Base-by-base conservation (phyloP, 2,113 vertebrate genomes). In the Coregonus clupeaformis region DNA sequence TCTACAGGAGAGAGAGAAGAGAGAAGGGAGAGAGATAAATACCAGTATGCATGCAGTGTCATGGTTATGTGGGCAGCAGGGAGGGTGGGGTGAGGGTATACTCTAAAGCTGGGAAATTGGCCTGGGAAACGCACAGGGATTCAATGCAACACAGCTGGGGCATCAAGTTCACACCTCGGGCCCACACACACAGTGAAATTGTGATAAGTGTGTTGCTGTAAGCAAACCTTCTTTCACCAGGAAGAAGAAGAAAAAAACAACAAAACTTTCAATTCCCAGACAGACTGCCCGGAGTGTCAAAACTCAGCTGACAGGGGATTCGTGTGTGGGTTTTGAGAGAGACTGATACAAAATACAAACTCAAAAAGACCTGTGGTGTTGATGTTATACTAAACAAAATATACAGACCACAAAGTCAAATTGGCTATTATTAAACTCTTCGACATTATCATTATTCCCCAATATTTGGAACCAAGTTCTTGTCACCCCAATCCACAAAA, bases 101-200 rank as follows among this genome's bases (percentile, higher is more conserved):
- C 49, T 18, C 24, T 80, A 60, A 86, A 88, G 81, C 89, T 91
- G 85, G 86, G 89, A 92, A 91, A 90, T 55, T 45, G 77, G 87
- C 86, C 86, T 92, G 89, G 89, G 89, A 92, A 91, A 89, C 80
- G 85, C 82, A 80, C 85, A 78, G 25, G 89, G 89, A 86, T 85
- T 72, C 79, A 82, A 42, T 2, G 72, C 68, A 71, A 71, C 80
- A 80, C 87, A 78, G 84, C 84, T 85, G 87, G 42, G 81, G 55
- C 68, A 68, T 73, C 20, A 64, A 6, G 64, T 67, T 79, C 78
- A 82, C 63, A 82, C 81, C 72, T 69, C 2, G 25, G 75, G 65
- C 45, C 78, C 76, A 79, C n/a, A 63, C 24, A 47, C 55, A 68
- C 65, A 75, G 5, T 18, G 7, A 63, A 1, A 64, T 30, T 49